Conservation (phyloP, 2,113 vertebrate genomes). For the Petaurus breviceps region DNA sequence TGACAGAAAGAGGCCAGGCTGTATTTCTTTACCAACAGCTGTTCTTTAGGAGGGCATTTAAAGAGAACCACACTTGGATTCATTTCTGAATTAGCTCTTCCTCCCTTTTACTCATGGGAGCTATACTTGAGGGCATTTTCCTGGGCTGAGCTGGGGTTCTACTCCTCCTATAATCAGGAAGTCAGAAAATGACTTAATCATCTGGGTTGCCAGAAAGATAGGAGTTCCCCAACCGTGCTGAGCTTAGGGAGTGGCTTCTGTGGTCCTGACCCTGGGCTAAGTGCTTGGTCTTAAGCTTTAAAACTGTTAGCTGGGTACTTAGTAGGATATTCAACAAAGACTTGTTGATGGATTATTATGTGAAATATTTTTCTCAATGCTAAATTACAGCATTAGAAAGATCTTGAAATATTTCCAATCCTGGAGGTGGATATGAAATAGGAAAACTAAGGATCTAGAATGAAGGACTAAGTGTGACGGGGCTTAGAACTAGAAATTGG, state of each 20-base stretch:
- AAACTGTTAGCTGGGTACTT: background rate
- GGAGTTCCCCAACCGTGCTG: background rate
- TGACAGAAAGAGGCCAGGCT: slow-evolving; percentile 1
- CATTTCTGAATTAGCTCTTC: background rate
- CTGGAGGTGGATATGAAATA: background rate
- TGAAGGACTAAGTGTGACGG: background rate
- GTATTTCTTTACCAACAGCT: background rate
- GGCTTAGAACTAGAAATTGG: background rate
- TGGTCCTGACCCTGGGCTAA: background rate
- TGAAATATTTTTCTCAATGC: background rate
- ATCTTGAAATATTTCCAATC: background rate
- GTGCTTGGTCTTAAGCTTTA: background rate
- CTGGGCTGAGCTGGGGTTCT: background rate
- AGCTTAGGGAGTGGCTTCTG: background rate
- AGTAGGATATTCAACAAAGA: slow-evolving; percentile 3
- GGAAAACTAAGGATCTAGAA: background rate
- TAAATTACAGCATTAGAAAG: background rate
- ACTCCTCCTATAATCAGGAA: background rate
- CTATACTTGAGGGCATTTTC: background rate
- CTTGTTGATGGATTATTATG: background rate
- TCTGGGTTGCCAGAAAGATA: background rate
- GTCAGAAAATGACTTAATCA: background rate
- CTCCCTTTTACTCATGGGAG: background rate
- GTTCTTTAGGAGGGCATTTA: background rate
- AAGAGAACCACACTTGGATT: background rate